These are phyloP conservation scores for Drosophila guanche DNA, from an alignment of 1,140 invertebrate species.

Conservation along the genomic window DNA sequence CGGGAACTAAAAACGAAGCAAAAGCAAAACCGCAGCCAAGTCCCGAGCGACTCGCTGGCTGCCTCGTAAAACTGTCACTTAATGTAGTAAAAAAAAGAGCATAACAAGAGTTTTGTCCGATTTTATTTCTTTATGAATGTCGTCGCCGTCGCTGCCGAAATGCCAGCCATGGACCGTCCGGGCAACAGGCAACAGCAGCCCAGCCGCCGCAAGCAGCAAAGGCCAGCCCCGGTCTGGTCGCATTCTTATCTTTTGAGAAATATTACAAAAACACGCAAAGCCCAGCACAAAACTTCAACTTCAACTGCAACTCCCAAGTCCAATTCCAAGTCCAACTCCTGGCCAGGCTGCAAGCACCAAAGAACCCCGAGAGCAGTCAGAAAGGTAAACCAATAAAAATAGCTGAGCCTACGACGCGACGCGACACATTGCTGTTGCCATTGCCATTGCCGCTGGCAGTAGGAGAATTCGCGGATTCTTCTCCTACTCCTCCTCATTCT, in stretches of 20 bases:
- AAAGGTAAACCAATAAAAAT: slow-evolving; percentile 43
- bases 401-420: slow-evolving; percentile 32
- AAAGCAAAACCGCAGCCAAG: slow-evolving; percentile 3
- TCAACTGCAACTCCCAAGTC: slow-evolving; percentile 10
- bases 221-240: slow-evolving; percentile 63
- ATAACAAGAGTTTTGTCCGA: slow-evolving; percentile 49
- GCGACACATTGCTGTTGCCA: slow-evolving; percentile 3
- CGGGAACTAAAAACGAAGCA: slow-evolving; percentile 1
- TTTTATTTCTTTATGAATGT: slow-evolving; percentile 71
- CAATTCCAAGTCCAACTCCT: slow-evolving; percentile 21
- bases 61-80: slow-evolving; percentile 59
- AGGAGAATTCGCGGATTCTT: slow-evolving; percentile 1
- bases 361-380: slow-evolving; percentile 6
- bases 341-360: slow-evolving; percentile 7
- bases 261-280: slow-evolving; percentile 83
- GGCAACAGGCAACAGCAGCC: slow-evolving; percentile 24
- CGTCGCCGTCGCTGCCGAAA: slow-evolving; percentile 37
- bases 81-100: slow-evolving; percentile 44
- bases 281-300: slow-evolving; percentile 22
- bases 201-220: slow-evolving; percentile 21
- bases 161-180: slow-evolving; percentile 22
- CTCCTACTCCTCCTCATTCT: background rate
- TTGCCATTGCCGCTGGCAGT: slow-evolving; percentile 12
- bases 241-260: slow-evolving; percentile 83
- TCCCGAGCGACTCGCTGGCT: slow-evolving; percentile 21